Evolutionary conservation across 2,888 invertebrate genomes (phyloP), one percentile per base, ranked within the genome.

Genomic region (Plebejus argus): DNA sequence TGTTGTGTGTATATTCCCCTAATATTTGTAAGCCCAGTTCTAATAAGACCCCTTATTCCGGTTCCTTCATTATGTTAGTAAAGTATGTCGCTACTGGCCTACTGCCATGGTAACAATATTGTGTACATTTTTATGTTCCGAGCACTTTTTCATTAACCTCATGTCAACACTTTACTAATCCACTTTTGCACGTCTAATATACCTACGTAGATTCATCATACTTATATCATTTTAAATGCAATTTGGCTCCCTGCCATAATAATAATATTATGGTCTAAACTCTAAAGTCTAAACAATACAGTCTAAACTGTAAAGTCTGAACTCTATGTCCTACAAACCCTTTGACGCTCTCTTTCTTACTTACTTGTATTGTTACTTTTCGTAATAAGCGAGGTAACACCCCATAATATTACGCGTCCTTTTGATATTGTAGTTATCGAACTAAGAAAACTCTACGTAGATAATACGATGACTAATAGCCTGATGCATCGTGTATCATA

Each of bases 151-250:
- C 66, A 66, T 33, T 15, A 33, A 66, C 28, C 66, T 66, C 28
- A 66, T 66, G 28, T 61, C 23, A 66, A 66, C 66, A 66, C 66
- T 61, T 70, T 20, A 72, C 45, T 72, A 72, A 72, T 5, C 45
- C 72, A 72, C 45, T 45, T 45, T 72, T 72, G 72, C 72, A 72
- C 72, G 18, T 1, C 71, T 35, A n/a, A 70, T 6, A 28, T 28
- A 28, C 2, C 2, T 28, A 28, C 28, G 18, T 35, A 20, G 12
- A 72, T 20, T 45, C 2, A 6, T 28, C 66, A 33, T 15, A 12
- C 28, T 28, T 2, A 33, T 33, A 15, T 66, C 6, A 33, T 18
- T 28, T 66, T 66, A 2, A 33, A 18, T 12, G 66, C 66, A 66
- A 66, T 45, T 45, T 3, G 45, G 10, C 45, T 12, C 10, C 45